Percentiles rank a stretch among this genome's conserved stretches.
phyloP scores from a whole-genome alignment of 2,888 invertebrate species.

The Rosalia funebris region DNA sequence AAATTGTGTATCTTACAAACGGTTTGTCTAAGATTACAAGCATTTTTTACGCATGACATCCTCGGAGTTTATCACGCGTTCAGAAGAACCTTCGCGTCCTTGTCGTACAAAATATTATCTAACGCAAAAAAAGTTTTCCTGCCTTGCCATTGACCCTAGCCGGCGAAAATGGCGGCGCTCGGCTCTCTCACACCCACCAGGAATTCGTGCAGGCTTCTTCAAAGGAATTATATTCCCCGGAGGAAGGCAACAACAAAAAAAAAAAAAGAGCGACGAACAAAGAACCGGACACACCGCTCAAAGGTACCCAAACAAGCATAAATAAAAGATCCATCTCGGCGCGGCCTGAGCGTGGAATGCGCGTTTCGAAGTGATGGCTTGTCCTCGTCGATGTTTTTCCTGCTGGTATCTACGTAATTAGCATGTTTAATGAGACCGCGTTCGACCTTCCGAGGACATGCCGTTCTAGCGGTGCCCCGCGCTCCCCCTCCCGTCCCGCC shows the following conservation, averaged over 20 bases:
- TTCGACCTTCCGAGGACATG: slow-evolving; percentile 41
- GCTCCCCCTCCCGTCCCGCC: slow-evolving; percentile 1
- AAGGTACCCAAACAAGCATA: not conserved
- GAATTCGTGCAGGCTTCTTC: too few species aligned
- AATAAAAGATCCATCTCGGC: not conserved
- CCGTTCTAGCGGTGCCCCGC: slow-evolving; percentile 26
- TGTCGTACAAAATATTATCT: too few species aligned
- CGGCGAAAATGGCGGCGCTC: too few species aligned
- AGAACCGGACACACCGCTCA: slow-evolving; percentile 18
- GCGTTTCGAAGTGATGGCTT: slow-evolving; percentile 27
- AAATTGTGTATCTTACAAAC: too few species aligned
- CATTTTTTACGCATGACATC: too few species aligned
- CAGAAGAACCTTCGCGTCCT: too few species aligned
- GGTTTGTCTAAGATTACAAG: too few species aligned
- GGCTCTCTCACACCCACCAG: too few species aligned
- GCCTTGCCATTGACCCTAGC: too few species aligned
- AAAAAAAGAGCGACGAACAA: slow-evolving; percentile 5
- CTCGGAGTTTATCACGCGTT: too few species aligned
- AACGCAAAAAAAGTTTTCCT: too few species aligned
- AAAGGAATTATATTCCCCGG: too few species aligned
- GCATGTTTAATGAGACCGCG: slow-evolving; percentile 36
- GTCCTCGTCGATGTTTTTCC: slow-evolving; percentile 30
- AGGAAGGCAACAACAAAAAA: not conserved
- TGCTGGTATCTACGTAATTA: slow-evolving; percentile 32
- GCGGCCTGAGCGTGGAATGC: slow-evolving; percentile 25